These are phyloP conservation scores for Hofmannophila pseudospretella DNA, from an alignment of 2,888 invertebrate genomes.

Conservation along the genomic window DNA sequence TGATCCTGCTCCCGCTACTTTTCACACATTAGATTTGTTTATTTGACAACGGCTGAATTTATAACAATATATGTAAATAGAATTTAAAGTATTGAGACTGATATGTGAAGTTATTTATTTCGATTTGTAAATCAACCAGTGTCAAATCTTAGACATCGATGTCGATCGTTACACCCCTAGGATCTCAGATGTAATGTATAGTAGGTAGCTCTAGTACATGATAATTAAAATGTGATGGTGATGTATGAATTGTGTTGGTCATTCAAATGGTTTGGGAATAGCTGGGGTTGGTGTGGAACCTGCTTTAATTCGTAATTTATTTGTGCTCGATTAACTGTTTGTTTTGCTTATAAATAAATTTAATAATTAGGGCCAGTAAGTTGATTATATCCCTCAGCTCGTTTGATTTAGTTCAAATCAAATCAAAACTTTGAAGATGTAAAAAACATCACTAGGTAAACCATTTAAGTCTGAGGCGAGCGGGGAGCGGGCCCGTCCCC, in stretches of 20 bases:
- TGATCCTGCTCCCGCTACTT: too few relatives aligned
- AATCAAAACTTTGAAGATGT: not conserved
- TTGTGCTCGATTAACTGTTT: too few relatives aligned
- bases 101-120: constrained; percentile 75
- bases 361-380: too few relatives aligned
- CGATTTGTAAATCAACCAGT: constrained; percentile 68
- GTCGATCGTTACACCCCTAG: constrained; percentile 48
- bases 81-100: constrained; percentile 74
- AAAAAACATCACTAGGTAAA: not conserved
- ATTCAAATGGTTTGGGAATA: not conserved
- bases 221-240: not conserved
- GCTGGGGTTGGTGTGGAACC: constrained; percentile 19
- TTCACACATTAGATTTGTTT: constrained; percentile 10
- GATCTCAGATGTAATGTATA: constrained; percentile 47
- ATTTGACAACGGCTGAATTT: constrained; percentile 55
- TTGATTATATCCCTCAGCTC: too few relatives aligned
- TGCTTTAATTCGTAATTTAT: constrained; percentile 31
- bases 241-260: constrained; percentile 1
- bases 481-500: too few relatives aligned
- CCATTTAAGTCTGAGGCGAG: not conserved
- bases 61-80: constrained; percentile 66
- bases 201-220: constrained; percentile 12
- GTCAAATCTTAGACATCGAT: constrained; percentile 65
- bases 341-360: too few relatives aligned
- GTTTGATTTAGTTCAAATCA: not conserved